Conservation (phyloP, 2,888 invertebrate species). For the Drosophila recens region DNA sequence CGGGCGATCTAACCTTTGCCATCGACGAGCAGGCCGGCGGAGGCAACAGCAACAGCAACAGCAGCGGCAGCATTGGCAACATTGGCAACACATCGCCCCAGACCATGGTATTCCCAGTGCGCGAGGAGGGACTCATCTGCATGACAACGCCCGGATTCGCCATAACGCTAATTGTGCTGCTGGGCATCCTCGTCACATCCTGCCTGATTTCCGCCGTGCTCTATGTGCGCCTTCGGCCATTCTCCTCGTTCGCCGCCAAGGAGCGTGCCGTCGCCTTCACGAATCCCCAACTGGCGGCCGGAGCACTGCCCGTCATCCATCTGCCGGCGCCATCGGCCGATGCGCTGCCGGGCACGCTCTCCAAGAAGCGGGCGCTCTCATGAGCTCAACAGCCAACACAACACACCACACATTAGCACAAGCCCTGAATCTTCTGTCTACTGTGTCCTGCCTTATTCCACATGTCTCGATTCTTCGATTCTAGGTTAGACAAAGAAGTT, state of each 20-base stretch:
- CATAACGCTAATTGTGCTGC: slow-evolving; percentile 92
- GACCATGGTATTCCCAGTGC: slow-evolving; percentile 91
- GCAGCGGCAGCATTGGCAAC: slow-evolving; percentile 86
- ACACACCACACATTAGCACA: background rate
- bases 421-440: background rate
- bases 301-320: slow-evolving; percentile 81
- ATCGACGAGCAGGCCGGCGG: slow-evolving; percentile 89
- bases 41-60: slow-evolving; percentile 85
- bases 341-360: slow-evolving; percentile 77
- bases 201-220: slow-evolving; percentile 94
- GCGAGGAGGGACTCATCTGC: slow-evolving; percentile 91
- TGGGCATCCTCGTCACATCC: slow-evolving; percentile 93
- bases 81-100: slow-evolving; percentile 87
- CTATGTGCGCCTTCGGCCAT: slow-evolving; percentile 92
- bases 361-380: slow-evolving; percentile 82
- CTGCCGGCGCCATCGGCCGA: slow-evolving; percentile 74
- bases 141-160: slow-evolving; percentile 98
- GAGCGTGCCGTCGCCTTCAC: slow-evolving; percentile 84
- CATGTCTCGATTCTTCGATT: background rate
- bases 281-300: slow-evolving; percentile 83
- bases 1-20: slow-evolving; percentile 94
- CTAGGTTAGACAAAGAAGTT: slow-evolving; percentile 16
- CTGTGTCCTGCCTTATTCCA: background rate
- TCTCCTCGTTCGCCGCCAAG: slow-evolving; percentile 86
- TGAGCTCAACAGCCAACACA: slow-evolving; percentile 45